Base-by-base conservation (phyloP, 2,888 invertebrate genomes). In the Pristionchus entomophagus region DNA sequence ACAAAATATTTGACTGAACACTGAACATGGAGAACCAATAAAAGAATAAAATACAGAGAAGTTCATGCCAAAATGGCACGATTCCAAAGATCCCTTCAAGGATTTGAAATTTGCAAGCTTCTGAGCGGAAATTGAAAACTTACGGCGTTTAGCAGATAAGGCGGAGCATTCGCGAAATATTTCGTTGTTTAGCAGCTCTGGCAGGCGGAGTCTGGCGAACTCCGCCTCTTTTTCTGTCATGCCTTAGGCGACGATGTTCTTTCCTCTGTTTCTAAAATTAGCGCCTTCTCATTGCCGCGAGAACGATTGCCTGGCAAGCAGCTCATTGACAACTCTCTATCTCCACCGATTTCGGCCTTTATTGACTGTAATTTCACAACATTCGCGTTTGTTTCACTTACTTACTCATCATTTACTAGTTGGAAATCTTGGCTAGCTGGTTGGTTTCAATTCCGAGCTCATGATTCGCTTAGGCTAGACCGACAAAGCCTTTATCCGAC, bases 231-330 rank as follows among this genome's bases (percentile, higher is more conserved):
- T 26, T 41, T 41, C 73, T 73, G 73, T 73, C 73, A 73, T 73
- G 73, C 73, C 73, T 73, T 26, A 41, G 73, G 73, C 73, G 26
- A 73, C 73, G 73, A 41, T 41, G 73, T 73, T 73, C 45, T 73
- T 26, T 41, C 38, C 5, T 14, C 45, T 73, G n/a, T n/a, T 73
- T 41, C 45, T 41, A 41, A 41, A 41, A n/a, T 73, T 73, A 73
- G 73, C 65, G 32, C 65, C 8, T 73, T 73, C 73, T 3, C 38
- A 45, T 26, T 35, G 73, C 17, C n/a, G 26, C n/a, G 26, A 73
- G 26, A 38, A 41, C 38, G 45, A 73, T 38, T 73, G 32, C 65
- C 14, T 65, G 65, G 35, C 32, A 35, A 22, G 8, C 6, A 17
- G 35, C 35, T 35, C 35, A 22, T 32, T 32, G 17, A 17, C 65